Conservation (phyloP, 2,888 invertebrate genomes). For the Nipponacmea schrenckii region DNA sequence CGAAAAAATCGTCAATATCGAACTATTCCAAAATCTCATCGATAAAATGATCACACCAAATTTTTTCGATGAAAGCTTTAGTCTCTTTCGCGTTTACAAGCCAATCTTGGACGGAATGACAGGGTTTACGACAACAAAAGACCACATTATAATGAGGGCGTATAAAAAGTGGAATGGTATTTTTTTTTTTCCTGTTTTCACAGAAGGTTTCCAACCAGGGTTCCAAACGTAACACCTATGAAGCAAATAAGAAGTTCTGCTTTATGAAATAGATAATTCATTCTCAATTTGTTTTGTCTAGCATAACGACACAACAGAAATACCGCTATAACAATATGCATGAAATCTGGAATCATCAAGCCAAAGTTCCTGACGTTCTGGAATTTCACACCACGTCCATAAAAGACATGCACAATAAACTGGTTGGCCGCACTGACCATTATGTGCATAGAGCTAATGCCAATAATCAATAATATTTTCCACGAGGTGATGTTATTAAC, state of each 20-base stretch:
- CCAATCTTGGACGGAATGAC: too few relatives aligned
- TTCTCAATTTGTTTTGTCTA: constrained; percentile 48
- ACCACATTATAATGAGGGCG: too few relatives aligned
- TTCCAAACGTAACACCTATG: constrained; percentile 53
- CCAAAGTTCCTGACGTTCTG: constrained; percentile 62
- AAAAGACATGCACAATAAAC: constrained; percentile 60
- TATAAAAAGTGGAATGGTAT: too few relatives aligned
- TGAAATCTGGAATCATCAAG: constrained; percentile 62
- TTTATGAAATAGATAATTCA: constrained; percentile 62
- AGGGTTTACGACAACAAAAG: too few relatives aligned
- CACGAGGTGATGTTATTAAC: constrained; percentile 53
- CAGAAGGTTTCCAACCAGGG: constrained; percentile 49
- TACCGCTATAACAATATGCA: constrained; percentile 72
- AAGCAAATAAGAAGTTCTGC: constrained; percentile 64
- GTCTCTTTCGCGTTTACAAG: too few relatives aligned
- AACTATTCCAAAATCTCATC: too few relatives aligned
- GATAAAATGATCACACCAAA: too few relatives aligned
- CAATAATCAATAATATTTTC: constrained; percentile 60
- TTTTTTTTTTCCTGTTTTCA: constrained; percentile 22
- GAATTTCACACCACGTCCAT: constrained; percentile 51
- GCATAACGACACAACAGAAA: constrained; percentile 62
- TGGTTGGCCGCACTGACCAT: constrained; percentile 62
- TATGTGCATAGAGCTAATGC: constrained; percentile 62
- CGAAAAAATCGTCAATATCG: too few relatives aligned
- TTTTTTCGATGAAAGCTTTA: too few relatives aligned